These are phyloP conservation scores for Drosophila eohydei DNA, from an alignment of 2,888 invertebrate species.

Conservation along the genomic window DNA sequence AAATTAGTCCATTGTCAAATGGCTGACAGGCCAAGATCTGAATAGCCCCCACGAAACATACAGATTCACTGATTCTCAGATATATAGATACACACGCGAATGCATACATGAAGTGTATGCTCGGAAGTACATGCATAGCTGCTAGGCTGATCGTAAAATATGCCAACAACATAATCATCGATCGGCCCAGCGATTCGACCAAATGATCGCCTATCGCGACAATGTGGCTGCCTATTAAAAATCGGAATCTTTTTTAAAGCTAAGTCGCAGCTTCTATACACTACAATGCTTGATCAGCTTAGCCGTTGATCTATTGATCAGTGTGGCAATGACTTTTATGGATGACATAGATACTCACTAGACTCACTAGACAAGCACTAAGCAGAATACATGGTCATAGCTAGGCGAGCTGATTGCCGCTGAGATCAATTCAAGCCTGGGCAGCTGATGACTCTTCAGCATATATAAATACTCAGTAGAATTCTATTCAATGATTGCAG, in stretches of 20 bases:
- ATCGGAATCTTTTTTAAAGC: not conserved
- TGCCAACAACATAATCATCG: slow-evolving; percentile 75
- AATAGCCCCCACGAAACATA: slow-evolving; percentile 12
- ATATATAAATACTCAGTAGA: not conserved
- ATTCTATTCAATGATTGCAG: not conserved
- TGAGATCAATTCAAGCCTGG: not conserved
- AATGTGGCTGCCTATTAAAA: slow-evolving; percentile 66
- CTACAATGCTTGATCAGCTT: slow-evolving; percentile 13
- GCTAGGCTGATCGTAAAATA: slow-evolving; percentile 68
- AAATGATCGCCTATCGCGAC: slow-evolving; percentile 61
- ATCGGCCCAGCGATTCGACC: slow-evolving; percentile 34
- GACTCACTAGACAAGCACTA: not conserved
- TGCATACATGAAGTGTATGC: not conserved
- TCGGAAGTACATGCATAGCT: slow-evolving; percentile 45
- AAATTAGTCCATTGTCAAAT: slow-evolving; percentile 76
- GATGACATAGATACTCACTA: not conserved
- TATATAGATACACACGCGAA: slow-evolving; percentile 32
- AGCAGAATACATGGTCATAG: not conserved
- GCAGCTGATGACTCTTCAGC: not conserved
- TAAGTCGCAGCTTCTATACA: slow-evolving; percentile 31
- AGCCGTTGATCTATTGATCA: not conserved
- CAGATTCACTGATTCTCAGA: not conserved
- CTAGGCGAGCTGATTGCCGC: not conserved
- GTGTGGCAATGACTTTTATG: not conserved
- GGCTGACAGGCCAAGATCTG: slow-evolving; percentile 44